phyloP scores from a whole-genome alignment of 2,113 vertebrate species.

The Hippolais icterina region DNA sequence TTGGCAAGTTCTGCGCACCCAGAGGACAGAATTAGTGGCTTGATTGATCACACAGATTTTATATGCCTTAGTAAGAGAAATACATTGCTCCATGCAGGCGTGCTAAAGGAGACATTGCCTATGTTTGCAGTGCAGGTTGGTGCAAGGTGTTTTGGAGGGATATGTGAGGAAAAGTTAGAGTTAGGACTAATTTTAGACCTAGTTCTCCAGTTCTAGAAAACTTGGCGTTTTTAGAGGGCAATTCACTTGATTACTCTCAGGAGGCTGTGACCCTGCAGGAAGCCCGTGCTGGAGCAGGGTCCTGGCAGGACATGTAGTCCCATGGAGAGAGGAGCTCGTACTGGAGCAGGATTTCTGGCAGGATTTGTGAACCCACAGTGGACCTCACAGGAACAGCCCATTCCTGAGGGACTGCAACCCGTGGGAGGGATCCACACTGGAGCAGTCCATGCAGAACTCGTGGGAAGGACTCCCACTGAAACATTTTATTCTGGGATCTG shows the following conservation, averaged over 20 bases:
- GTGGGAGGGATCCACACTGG: accelerated
- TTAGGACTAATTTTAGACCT: background rate
- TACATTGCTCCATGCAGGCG: background rate
- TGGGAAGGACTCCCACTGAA: background rate
- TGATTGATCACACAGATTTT: background rate
- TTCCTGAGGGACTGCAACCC: background rate
- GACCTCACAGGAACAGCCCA: background rate
- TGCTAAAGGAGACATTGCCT: background rate
- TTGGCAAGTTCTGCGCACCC: background rate
- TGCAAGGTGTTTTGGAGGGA: background rate
- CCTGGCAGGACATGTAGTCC: background rate
- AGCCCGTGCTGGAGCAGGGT: background rate
- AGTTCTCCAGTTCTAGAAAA: background rate
- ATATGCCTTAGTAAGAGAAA: background rate
- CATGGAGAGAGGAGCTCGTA: accelerated
- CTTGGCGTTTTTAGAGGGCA: background rate
- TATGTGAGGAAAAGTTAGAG: background rate
- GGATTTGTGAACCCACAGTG: background rate
- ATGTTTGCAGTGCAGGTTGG: background rate
- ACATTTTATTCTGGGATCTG: background rate
- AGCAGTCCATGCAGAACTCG: accelerated
- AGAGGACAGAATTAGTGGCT: conserved; percentile 12
- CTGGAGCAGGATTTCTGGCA: background rate
- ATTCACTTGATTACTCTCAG: background rate
- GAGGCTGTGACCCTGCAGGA: background rate